A percentile compares a stretch with the other conserved stretches of the same genome.
phyloP scores from a whole-genome alignment of 2,797 vertebrate genomes.

The Takifugu rubripes region DNA sequence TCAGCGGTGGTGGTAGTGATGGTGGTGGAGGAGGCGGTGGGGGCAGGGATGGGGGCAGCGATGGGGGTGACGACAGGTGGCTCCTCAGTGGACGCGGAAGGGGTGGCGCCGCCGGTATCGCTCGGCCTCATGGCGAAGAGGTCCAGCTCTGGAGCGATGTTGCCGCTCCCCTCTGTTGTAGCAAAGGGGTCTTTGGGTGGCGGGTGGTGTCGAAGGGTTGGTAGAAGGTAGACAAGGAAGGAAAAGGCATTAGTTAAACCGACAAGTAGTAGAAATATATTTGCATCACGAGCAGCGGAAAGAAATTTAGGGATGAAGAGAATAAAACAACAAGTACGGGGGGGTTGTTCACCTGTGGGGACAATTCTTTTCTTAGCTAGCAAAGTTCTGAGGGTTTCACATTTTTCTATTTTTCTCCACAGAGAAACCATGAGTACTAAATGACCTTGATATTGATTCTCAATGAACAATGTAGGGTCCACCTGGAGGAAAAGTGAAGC shows the following conservation, averaged over 20 bases:
- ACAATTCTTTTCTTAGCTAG: too few relatives aligned
- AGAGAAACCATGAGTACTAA: too few relatives aligned
- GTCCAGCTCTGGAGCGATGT: slow-evolving; percentile 93
- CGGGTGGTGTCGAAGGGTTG: slow-evolving; percentile 13
- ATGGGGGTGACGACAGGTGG: slow-evolving; percentile 77
- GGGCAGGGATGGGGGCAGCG: slow-evolving; percentile 77
- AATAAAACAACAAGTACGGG: slow-evolving; percentile 29
- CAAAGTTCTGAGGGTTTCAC: too few relatives aligned
- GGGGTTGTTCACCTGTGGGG: too few relatives aligned
- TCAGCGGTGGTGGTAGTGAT: slow-evolving; percentile 70
- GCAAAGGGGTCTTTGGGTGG: slow-evolving; percentile 93
- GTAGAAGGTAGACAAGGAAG: slow-evolving; percentile 48
- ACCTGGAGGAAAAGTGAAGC: too few relatives aligned
- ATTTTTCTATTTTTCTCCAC: too few relatives aligned
- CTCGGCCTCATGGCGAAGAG: slow-evolving; percentile 97
- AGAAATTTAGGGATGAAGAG: slow-evolving; percentile 29
- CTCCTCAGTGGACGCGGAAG: slow-evolving; percentile 74
- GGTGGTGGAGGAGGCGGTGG: slow-evolving; percentile 77
- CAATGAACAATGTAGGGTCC: too few relatives aligned
- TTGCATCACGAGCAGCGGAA: slow-evolving; percentile 12
- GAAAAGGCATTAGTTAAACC: slow-evolving; percentile 51
- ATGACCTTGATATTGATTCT: too few relatives aligned
- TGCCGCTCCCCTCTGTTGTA: slow-evolving; percentile 92
- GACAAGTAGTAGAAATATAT: slow-evolving; percentile 50
- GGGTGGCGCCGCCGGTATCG: slow-evolving; percentile 79